Percentiles rank a stretch among this genome's conserved stretches.
phyloP scores from a whole-genome alignment of 2,888 invertebrate genomes.

The Vesta saturnalis region DNA sequence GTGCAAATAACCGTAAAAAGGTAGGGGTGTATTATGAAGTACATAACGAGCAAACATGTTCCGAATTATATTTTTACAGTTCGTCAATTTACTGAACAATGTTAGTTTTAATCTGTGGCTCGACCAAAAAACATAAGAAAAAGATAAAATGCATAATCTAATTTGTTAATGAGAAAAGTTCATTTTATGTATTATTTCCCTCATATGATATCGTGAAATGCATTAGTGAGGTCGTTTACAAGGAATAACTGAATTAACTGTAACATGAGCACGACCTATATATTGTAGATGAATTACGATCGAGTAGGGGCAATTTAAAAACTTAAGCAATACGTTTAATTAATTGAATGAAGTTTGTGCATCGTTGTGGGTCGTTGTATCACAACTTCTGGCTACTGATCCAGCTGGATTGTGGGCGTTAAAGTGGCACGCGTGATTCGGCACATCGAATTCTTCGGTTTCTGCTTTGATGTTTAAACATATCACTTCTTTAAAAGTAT shows the following conservation, averaged over 20 bases:
- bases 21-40: no score
- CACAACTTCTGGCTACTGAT: slow-evolving; percentile 48
- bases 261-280: slow-evolving; percentile 30
- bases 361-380: slow-evolving; percentile 58
- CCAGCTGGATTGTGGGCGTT: slow-evolving; percentile 41
- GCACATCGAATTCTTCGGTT: slow-evolving; percentile 40
- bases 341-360: slow-evolving; percentile 59
- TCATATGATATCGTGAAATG: no score
- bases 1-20: no score
- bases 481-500: slow-evolving; percentile 37
- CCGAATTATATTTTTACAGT: no score
- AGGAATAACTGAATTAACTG: slow-evolving; percentile 28
- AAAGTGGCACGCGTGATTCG: slow-evolving; percentile 47
- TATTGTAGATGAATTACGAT: slow-evolving; percentile 32
- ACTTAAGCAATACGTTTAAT: slow-evolving; percentile 45
- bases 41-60: no score
- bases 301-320: slow-evolving; percentile 31
- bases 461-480: slow-evolving; percentile 41
- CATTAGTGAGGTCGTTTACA: no score
- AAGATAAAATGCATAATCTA: no score
- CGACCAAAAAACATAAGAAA: no score
- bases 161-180: no score
- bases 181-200: no score
- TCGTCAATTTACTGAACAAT: no score
- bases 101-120: no score